Evolutionary conservation across 2,888 invertebrate species (phyloP), one percentile per base, ranked within the genome.

Genomic region (Andrena hattorfiana): DNA sequence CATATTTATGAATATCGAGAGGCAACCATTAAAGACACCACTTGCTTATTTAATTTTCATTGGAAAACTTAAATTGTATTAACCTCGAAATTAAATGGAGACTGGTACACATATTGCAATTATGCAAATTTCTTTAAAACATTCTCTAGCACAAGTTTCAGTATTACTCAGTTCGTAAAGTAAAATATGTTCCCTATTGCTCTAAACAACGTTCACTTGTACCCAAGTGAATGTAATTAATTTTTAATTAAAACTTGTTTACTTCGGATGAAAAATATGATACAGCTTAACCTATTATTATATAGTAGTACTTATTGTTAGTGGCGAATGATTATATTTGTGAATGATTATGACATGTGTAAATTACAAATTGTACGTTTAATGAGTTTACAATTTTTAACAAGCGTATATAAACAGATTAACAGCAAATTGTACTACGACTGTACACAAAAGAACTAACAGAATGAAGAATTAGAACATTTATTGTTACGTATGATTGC

Each of bases 211-310:
- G 8, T 42, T n/a, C 59, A 32, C 20, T 69, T n/a, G 16, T 59
- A 26, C 35, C 59, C 59, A 35, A 42, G 69, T 26, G 35, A 59
- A 69, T 16, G 16, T 26, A 56, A 56, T 56, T 26, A 7, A 23
- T 23, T 3, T 71, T 62, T 30, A 16, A 30, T 49, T 49, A 23
- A 13, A 66, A 49, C 7, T 35, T 26, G 71, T 71, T 28, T 62
- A 71, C 28, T 70, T 60, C 48, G 42, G 42, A 71, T 71, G 60
- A 71, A 60, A 71, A 62, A 62, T 62, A 71, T 71, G 30, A 62
- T 62, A 71, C 62, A 62, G 71, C 62, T 71, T 48, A 35, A 71
- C 71, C 62, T 71, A 71, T 71, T 10, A 60, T 60, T 59, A 59
- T 54, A 42, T 42, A 16, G 42, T 32, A 56, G 59, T 59, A 59